Conservation (phyloP, 2,797 vertebrate genomes). For the Chaetodon trifasciatus region DNA sequence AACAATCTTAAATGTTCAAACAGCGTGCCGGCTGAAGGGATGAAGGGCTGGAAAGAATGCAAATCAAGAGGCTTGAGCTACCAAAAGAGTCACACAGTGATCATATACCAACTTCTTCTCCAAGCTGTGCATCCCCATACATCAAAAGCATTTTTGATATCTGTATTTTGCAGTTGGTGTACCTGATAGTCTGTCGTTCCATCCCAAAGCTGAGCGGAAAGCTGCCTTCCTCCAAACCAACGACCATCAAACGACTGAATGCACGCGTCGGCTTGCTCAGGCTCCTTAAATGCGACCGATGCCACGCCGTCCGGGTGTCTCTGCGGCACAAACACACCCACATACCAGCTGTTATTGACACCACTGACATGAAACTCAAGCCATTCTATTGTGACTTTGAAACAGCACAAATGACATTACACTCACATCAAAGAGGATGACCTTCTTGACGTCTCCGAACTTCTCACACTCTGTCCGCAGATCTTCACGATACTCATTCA, state of each 20-base stretch:
- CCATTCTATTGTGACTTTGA: neutral
- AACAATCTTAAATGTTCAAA: no score
- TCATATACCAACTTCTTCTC: no score
- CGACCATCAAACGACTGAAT: conserved; percentile 90
- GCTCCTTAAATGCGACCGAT: conserved; percentile 93
- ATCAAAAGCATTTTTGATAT: neutral
- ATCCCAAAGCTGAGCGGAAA: conserved; percentile 91
- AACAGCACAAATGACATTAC: neutral
- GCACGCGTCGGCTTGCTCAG: conserved; percentile 91
- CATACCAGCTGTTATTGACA: neutral
- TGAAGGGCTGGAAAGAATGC: neutral
- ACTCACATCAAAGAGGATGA: conserved; percentile 98
- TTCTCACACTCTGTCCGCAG: conserved; percentile 95
- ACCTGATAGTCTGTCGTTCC: conserved; percentile 97
- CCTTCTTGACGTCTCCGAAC: conserved; percentile 96
- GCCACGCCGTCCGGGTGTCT: conserved; percentile 95
- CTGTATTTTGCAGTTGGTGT: conserved; percentile 17
- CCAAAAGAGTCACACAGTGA: no score
- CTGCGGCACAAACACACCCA: conserved; percentile 76
- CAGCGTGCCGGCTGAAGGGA: neutral
- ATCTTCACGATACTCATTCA: conserved; percentile 98
- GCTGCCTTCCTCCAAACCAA: conserved; percentile 96
- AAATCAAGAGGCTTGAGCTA: neutral
- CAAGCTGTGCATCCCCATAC: neutral
- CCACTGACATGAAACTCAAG: neutral